phyloP scores from a whole-genome alignment of 2,888 invertebrate genomes.

The Sminthurides aquaticus region DNA sequence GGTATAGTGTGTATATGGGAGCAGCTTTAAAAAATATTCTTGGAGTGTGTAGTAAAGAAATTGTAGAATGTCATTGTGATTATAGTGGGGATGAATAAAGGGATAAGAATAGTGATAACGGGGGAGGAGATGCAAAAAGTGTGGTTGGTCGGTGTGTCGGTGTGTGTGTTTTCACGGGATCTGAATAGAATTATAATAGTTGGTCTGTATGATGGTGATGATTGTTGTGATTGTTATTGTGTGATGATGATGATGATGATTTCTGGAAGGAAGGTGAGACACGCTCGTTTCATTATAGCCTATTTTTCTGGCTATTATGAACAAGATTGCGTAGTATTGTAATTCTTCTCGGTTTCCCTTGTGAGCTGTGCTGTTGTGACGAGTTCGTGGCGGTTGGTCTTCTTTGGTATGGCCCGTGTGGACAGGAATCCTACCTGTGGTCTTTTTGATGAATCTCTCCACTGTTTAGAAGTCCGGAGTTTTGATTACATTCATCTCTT shows the following conservation, averaged over 20 bases:
- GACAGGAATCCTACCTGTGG: not conserved
- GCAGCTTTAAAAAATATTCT: too few relatives aligned
- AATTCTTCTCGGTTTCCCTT: not conserved
- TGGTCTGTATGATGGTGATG: not conserved
- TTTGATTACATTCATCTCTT: not conserved
- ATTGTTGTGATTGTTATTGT: slow-evolving; percentile 8
- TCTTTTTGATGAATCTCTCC: slow-evolving; percentile 3
- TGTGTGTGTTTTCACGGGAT: not conserved
- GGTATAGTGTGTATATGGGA: too few relatives aligned
- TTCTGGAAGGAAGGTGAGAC: not conserved
- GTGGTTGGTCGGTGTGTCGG: not conserved
- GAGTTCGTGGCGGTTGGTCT: not conserved
- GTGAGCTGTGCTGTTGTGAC: not conserved
- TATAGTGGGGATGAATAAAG: too few relatives aligned
- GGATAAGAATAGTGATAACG: too few relatives aligned
- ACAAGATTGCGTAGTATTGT: not conserved
- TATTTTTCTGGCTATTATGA: slow-evolving; percentile 2
- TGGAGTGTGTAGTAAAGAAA: too few relatives aligned
- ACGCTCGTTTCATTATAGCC: slow-evolving; percentile 1
- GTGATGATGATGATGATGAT: not conserved
- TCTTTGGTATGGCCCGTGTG: too few relatives aligned
- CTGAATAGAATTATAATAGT: slow-evolving; percentile 1
- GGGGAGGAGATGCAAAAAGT: not conserved
- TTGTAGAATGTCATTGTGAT: too few relatives aligned
- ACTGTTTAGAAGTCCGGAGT: not conserved